Percentiles rank a stretch among this genome's conserved stretches.
Evolutionary conservation across 2,797 vertebrate genomes (phyloP).

Genomic region (Eleutherodactylus coqui): DNA sequence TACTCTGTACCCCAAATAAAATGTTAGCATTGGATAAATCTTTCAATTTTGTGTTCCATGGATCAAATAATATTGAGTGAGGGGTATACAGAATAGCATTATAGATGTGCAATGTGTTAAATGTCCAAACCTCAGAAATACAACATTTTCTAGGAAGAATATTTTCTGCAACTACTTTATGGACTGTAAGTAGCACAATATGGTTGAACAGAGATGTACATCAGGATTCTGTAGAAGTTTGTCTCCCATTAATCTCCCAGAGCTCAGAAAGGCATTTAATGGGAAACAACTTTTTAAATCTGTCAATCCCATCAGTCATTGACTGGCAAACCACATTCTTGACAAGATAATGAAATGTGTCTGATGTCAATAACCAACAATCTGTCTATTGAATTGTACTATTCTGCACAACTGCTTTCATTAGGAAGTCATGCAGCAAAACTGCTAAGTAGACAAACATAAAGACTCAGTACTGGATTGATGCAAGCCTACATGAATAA

Average conservation of each 20-base stretch:
- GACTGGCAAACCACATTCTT: constrained; percentile 46
- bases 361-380: constrained; percentile 50
- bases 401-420: constrained; percentile 23
- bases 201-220: constrained; percentile 11
- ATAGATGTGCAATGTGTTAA: not conserved
- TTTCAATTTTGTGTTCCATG: not conserved
- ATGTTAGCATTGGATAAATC: not conserved
- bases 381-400: constrained; percentile 42
- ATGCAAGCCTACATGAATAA: not conserved
- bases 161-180: not conserved
- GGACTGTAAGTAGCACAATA: not conserved
- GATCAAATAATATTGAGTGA: not conserved
- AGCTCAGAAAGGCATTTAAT: constrained; percentile 42
- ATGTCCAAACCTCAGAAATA: not conserved
- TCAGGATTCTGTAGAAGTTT: constrained; percentile 23
- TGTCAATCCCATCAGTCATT: constrained; percentile 48
- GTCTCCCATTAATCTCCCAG: constrained; percentile 43
- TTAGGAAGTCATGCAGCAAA: not conserved
- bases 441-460: constrained; percentile 15
- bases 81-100: not conserved
- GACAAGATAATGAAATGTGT: constrained; percentile 57
- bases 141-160: not conserved
- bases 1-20: not conserved
- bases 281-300: constrained; percentile 45
- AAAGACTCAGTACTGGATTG: not conserved